A percentile compares a stretch with the other conserved stretches of the same genome.
Evolutionary conservation across 1,140 invertebrate genomes (phyloP).

Genomic region (Penaeus chinensis): DNA sequence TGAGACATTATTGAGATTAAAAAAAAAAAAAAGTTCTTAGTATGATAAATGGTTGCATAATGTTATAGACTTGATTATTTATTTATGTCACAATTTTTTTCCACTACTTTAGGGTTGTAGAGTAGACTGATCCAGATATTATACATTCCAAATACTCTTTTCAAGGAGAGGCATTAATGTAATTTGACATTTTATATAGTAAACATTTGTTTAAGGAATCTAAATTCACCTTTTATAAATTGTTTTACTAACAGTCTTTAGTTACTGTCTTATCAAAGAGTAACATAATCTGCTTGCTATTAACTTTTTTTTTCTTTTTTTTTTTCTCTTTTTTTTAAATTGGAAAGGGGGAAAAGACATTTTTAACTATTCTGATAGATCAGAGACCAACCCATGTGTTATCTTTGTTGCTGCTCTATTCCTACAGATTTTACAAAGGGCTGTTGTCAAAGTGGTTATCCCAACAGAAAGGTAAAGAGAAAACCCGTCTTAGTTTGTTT

Average conservation of each 20-base stretch:
- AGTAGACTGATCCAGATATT: no score
- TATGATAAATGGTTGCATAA: no score
- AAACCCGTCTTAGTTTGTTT: conserved; percentile 60
- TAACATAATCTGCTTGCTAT: conserved; percentile 54
- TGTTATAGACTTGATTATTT: no score
- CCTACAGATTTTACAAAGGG: conserved; percentile 84
- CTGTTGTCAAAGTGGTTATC: conserved; percentile 97
- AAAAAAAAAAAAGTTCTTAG: no score
- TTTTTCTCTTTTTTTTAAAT: neutral
- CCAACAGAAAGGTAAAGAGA: conserved; percentile 89
- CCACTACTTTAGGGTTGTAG: no score
- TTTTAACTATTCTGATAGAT: conserved; percentile 35
- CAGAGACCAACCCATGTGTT: conserved; percentile 60
- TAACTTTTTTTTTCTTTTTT: conserved; percentile 36
- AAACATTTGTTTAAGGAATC: conserved; percentile 41
- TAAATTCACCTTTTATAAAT: conserved; percentile 34
- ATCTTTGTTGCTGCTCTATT: conserved; percentile 65
- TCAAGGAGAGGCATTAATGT: neutral
- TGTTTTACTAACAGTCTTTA: conserved; percentile 52
- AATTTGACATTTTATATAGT: conserved; percentile 23
- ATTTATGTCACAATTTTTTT: no score
- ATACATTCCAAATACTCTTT: no score
- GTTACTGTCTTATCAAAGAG: conserved; percentile 18
- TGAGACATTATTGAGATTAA: no score
- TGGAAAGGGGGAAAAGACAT: conserved; percentile 45